These are phyloP conservation scores for Phoebastria nigripes DNA, from an alignment of 2,797 vertebrate genomes.

Conservation along the genomic window DNA sequence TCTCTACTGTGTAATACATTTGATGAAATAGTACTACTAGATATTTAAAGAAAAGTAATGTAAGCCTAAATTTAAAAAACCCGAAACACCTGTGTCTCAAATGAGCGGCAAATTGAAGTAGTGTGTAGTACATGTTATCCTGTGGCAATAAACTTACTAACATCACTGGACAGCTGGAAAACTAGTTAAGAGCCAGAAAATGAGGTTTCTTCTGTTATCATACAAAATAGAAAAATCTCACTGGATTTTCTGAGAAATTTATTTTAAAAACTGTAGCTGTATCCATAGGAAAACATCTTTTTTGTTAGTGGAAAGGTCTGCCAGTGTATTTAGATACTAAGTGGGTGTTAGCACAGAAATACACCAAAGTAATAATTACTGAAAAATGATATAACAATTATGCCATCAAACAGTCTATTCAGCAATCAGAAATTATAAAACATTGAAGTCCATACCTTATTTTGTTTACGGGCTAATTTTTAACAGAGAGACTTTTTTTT, in stretches of 20 bases:
- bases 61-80: not conserved
- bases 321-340: not conserved
- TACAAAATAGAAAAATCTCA: not conserved
- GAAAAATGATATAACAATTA: not conserved
- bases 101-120: not conserved
- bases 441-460: not conserved
- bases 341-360: not conserved
- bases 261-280: not conserved
- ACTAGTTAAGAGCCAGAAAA: not conserved
- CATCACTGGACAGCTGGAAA: not conserved
- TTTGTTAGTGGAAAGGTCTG: not conserved
- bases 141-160: not conserved
- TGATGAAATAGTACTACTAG: not conserved
- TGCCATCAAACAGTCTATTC: not conserved
- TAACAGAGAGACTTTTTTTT: not conserved
- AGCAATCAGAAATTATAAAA: not conserved
- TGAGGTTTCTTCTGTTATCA: not conserved
- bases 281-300: not conserved
- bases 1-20: not conserved
- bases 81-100: not conserved
- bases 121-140: accelerated
- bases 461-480: not conserved
- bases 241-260: not conserved
- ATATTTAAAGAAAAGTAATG: not conserved
- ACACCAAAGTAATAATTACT: not conserved